Percentiles rank a stretch among this genome's conserved stretches.
These are phyloP conservation scores for Vombatus ursinus DNA, from an alignment of 2,113 vertebrate species.

Conservation along the genomic window DNA sequence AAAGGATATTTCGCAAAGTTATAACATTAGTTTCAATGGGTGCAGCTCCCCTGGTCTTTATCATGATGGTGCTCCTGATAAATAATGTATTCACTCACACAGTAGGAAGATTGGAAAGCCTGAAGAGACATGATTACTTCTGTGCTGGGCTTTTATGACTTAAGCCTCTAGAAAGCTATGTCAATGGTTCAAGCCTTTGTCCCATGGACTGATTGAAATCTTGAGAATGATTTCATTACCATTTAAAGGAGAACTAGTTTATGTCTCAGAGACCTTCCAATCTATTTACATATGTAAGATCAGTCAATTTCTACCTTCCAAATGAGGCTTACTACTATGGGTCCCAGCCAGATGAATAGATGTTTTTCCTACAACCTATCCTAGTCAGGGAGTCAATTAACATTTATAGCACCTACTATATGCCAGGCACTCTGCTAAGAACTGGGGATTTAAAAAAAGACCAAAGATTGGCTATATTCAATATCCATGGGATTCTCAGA, in stretches of 20 bases:
- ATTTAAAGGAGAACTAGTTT: neutral
- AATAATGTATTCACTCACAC: neutral
- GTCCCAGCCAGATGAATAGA: neutral
- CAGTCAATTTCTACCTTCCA: neutral
- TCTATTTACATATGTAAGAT: neutral
- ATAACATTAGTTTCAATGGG: neutral
- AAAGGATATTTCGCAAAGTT: neutral
- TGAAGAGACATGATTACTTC: neutral
- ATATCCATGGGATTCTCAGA: neutral
- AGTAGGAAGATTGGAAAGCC: neutral
- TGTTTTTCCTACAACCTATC: neutral
- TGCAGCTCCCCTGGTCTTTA: too few species aligned
- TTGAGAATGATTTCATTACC: neutral
- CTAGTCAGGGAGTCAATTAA: neutral
- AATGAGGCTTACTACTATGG: neutral
- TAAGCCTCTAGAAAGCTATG: neutral
- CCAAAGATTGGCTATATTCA: neutral
- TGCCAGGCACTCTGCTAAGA: neutral
- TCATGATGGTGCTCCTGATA: too few species aligned
- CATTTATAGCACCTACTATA: neutral
- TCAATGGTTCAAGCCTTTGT: neutral
- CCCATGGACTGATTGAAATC: neutral
- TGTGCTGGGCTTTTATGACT: neutral
- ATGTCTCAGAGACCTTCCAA: neutral
- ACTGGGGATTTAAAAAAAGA: neutral